Base-by-base conservation (phyloP, 2,113 vertebrate genomes). In the Ciconia stormi region DNA sequence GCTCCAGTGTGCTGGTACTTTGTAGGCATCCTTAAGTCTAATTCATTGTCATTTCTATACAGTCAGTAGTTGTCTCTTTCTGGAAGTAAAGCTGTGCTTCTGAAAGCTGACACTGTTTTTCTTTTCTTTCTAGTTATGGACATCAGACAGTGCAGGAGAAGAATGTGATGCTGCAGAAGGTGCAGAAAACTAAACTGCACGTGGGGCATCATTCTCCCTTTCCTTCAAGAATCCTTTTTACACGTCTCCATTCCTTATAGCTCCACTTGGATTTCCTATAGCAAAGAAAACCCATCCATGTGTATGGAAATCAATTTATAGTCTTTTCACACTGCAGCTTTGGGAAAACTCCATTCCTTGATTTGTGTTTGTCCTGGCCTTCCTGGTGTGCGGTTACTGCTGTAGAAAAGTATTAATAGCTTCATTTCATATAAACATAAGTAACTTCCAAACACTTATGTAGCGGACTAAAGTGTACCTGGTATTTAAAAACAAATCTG, bases 211-310 rank as follows among this genome's bases (percentile, higher is more conserved):
- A 80, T 98, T 96, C 95, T 96, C 90, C 98, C 97, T 95, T 98
- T 95, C 97, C 96, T 96, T 90, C 95, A 86, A 98, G 98, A 98
- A 98, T 98, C 98, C 98, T 99, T 99, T 99, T 99, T 99, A 99
- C 99, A 99, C 99, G 97, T 99, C 98, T 99, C 98, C 99, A 99
- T 99, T 99, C 99, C 99, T 99, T 98, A 98, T 97, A 98, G 97
- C 98, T 99, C 98, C 98, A 99, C 98, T 98, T 96, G 98, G 98
- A 98, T 98, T 98, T 98, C 98, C 99, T 99, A 98, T 99, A 98
- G 98, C 98, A 99, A 97, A 98, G 98, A 99, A 98, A 98, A 88
- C 98, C 98, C 97, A 95, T 97, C 97, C 98, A 95, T 98, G 97
- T 99, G 98, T 98, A 98, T 98, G 98, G 98, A 98, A 98, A 98